A percentile compares a stretch with the other conserved stretches of the same genome.
These are phyloP conservation scores for Tachina lurida DNA, from an alignment of 2,888 invertebrate genomes.

Conservation along the genomic window DNA sequence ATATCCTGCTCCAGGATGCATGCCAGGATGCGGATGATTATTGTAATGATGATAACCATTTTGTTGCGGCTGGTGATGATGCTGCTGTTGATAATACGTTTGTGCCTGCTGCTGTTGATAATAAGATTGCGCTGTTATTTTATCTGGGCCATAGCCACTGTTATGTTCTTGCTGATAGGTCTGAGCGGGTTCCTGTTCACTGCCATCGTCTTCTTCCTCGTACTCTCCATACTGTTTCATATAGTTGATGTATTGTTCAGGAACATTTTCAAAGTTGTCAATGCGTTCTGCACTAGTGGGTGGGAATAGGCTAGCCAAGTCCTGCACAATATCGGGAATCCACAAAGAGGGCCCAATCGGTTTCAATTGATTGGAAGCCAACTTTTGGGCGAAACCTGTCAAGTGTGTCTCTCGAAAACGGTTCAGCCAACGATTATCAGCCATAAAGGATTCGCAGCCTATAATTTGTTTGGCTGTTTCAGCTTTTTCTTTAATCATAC, in stretches of 20 bases:
- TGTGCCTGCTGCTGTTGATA: slow-evolving; percentile 78
- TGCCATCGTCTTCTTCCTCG: slow-evolving; percentile 79
- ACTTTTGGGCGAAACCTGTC: slow-evolving; percentile 79
- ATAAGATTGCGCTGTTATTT: slow-evolving; percentile 69
- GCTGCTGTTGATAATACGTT: slow-evolving; percentile 75
- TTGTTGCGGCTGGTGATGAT: slow-evolving; percentile 69
- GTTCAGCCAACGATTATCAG: slow-evolving; percentile 81
- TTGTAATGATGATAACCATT: slow-evolving; percentile 74
- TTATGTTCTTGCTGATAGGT: slow-evolving; percentile 64
- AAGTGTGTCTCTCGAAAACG: slow-evolving; percentile 80
- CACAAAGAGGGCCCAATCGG: slow-evolving; percentile 79
- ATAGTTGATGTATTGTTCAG: slow-evolving; percentile 79
- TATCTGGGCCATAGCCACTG: slow-evolving; percentile 65
- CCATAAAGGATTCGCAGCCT: slow-evolving; percentile 78
- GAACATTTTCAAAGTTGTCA: slow-evolving; percentile 79
- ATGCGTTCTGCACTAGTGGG: slow-evolving; percentile 79
- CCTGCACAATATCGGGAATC: slow-evolving; percentile 80
- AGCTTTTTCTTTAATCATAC: slow-evolving; percentile 81
- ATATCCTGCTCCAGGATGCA: slow-evolving; percentile 64
- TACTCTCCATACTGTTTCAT: slow-evolving; percentile 81
- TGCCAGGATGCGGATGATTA: slow-evolving; percentile 61
- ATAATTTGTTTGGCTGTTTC: slow-evolving; percentile 79
- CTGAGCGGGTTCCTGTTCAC: slow-evolving; percentile 57
- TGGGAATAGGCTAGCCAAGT: slow-evolving; percentile 78
- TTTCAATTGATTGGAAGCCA: slow-evolving; percentile 78